Base-by-base conservation (phyloP, 35 echinoderm and acorn worm genomes). In the Holothuria glaberrima region DNA sequence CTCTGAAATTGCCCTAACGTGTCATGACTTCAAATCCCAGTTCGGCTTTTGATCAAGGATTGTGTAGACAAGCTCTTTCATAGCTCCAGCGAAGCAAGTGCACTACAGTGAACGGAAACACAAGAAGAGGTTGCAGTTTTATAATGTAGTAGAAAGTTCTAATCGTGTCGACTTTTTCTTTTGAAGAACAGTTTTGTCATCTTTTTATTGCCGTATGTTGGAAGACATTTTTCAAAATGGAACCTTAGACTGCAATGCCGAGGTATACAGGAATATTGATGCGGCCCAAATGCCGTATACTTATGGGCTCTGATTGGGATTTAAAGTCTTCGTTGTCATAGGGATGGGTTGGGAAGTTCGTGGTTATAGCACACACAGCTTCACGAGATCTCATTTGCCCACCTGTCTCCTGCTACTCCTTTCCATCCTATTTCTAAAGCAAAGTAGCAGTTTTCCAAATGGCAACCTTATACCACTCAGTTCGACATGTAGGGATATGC, bases 281-380 rank as follows among this genome's bases (percentile, higher is more conserved):
- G 44, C 36, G 74, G 74, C 74, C 74, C 3, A 14, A 48, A 6
- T 41, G 74, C 74, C 74, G 74, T 48, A 48, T 6, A 78, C 12
- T 48, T 50, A 50, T 48, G 74, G 74, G 24, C 50, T 48, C 38
- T 48, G 38, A 48, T 50, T 45, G 3, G 21, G 74, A 78, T 48
- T 9, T 41, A 12, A 48, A 48, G 21, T 38, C n/a, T 41, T 24
- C 41, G 21, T 48, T 78, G 74, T 78, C 44, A n/a, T 25, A 78
- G 74, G 41, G 74, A 78, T 78, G 74, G 74, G 33, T 78, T 41
- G 74, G 50, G 74, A 48, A 78, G 50, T 48, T 28, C 26, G 74
- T 78, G 74, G 74, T 16, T 48, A 12, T 22, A 50, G 74, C 44
- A 48, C 74, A 78, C 74, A 48, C 74, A 48, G 20, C 74, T 48